Evolutionary conservation across 2,888 invertebrate genomes (phyloP), one percentile per base, ranked within the genome.

Genomic region (Stenolophus ochropezus): DNA sequence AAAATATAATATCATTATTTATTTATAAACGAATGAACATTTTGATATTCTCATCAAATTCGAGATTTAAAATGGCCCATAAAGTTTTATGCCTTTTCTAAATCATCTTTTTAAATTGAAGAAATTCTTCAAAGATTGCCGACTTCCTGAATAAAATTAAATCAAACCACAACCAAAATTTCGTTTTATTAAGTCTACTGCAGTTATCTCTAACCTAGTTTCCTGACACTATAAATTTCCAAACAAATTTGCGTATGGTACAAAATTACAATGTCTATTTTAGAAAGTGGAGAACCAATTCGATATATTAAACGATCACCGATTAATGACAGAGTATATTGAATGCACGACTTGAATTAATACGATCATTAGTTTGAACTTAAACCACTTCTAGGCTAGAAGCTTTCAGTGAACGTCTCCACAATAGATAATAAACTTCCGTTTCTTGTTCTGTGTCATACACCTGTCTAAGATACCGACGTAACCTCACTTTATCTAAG

Each of bases 391-490:
- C 65, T 69, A 61, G 18, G 33, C 65, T 27, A 61, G 23, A 23
- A 61, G 61, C 61, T 61, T 61, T 61, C 33, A 69, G 33, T 11
- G 65, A 33, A 27, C 33, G 4, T 33, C 4, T 69, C 65, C 18
- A 69, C 65, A 33, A 27, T 16, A 69, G 65, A 69, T 69, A 69
- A 8, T 69, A 69, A 69, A 33, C 65, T 69, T 69, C 65, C 65
- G 65, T 69, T 69, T 69, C 65, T 69, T 69, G 65, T 33, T 69
- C 18, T 69, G 65, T 69, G 65, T 69, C 65, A 69, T 69, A 69
- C 65, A 33, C 65, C 65, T 69, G 65, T 69, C 65, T 33, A 18
- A 69, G 65, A 69, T 69, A 69, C 33, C 65, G 65, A 33, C 33
- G 16, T 27, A 21, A 11, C 33, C 14, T 18, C 33, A 27, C 25